Conservation (phyloP, 2,113 vertebrate genomes). For the Echinops telfairi region DNA sequence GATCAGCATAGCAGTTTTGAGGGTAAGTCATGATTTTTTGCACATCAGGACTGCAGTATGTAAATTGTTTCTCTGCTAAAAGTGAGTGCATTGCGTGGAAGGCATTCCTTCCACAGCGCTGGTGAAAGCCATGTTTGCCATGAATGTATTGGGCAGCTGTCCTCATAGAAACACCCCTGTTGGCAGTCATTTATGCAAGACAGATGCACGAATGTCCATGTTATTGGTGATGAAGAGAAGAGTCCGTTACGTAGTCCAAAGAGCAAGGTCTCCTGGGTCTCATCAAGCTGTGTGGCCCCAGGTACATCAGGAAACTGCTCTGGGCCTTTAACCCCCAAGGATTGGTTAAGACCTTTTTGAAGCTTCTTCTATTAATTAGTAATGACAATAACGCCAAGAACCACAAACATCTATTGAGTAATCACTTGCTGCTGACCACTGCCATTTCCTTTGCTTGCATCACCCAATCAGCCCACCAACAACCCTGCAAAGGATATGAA, state of each 20-base stretch:
- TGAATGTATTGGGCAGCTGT: not conserved
- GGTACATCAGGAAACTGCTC: rapidly evolving
- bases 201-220: not conserved
- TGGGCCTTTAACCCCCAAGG: not conserved
- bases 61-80: not conserved
- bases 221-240: rapidly evolving
- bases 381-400: not conserved
- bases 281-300: not conserved
- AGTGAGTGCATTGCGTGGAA: not conserved
- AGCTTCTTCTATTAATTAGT: not conserved
- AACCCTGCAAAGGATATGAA: not conserved
- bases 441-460: not conserved
- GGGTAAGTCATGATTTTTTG: not conserved
- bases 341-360: not conserved
- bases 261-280: not conserved
- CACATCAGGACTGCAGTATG: not conserved
- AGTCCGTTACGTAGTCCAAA: not conserved
- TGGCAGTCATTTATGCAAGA: not conserved
- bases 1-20: not conserved
- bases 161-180: not conserved
- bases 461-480: not conserved
- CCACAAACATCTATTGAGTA: not conserved
- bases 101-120: not conserved
- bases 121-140: not conserved
- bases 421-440: not conserved